phyloP scores from a whole-genome alignment of 1,140 invertebrate genomes.

The Lutraria rhynchaena region DNA sequence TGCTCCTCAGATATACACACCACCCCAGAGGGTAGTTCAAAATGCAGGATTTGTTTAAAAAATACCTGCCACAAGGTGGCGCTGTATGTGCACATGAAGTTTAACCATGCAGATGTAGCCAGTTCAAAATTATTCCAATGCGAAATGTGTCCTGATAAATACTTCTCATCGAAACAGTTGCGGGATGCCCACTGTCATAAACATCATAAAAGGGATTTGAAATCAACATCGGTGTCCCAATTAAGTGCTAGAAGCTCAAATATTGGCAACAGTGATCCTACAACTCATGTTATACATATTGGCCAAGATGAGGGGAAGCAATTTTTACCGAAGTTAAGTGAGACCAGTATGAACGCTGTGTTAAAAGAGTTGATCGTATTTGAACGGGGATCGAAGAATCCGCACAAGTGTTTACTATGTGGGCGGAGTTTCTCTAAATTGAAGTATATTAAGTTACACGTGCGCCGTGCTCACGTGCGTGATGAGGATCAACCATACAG shows the following conservation, averaged over 20 bases:
- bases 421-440: slow-evolving; percentile 32
- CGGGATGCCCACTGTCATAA: slow-evolving; percentile 20
- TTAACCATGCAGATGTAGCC: neutral
- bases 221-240: neutral
- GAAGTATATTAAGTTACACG: slow-evolving; percentile 53
- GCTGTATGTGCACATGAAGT: slow-evolving; percentile 10
- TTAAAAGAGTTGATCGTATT: slow-evolving; percentile 42
- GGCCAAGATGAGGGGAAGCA: slow-evolving; percentile 39
- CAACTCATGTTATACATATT: slow-evolving; percentile 44
- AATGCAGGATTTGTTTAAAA: neutral
- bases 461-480: slow-evolving; percentile 39
- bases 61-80: slow-evolving; percentile 1
- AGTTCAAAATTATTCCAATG: slow-evolving; percentile 13
- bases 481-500: slow-evolving; percentile 56
- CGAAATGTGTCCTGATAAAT: slow-evolving; percentile 5
- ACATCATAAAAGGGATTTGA: slow-evolving; percentile 9
- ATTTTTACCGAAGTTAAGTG: slow-evolving; percentile 46
- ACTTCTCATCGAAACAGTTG: slow-evolving; percentile 9
- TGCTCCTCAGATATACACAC: neutral
- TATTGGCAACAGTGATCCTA: neutral
- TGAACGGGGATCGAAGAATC: slow-evolving; percentile 7
- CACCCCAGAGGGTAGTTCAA: neutral
- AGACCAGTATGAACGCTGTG: slow-evolving; percentile 46
- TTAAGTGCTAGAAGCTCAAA: neutral
- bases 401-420: slow-evolving; percentile 53